phyloP scores from a whole-genome alignment of 1,140 invertebrate species.

The Bombus cullumanus region DNA sequence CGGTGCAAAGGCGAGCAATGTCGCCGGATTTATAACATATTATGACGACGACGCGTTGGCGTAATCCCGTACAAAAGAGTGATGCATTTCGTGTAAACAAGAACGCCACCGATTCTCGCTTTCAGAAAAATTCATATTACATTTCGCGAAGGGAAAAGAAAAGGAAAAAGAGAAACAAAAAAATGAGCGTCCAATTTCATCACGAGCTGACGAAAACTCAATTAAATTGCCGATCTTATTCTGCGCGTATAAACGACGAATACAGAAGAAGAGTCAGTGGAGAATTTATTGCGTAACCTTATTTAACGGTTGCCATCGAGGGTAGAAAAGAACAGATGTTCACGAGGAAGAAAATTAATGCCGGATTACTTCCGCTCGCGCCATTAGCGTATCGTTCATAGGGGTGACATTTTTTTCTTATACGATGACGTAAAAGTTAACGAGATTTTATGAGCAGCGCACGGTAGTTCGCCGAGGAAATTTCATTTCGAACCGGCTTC shows the following conservation, averaged over 20 bases:
- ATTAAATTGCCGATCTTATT: not conserved
- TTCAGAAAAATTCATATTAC: not conserved
- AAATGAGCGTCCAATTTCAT: too few species aligned
- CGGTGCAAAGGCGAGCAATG: not conserved
- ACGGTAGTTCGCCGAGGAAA: not conserved
- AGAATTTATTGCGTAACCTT: not conserved
- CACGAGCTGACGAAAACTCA: not conserved
- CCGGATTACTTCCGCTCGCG: not conserved
- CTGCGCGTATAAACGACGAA: accelerated
- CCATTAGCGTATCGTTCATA: not conserved
- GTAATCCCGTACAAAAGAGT: not conserved
- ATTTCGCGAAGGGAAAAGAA: not conserved
- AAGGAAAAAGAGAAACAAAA: too few species aligned
- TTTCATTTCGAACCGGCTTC: not conserved
- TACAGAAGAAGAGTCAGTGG: not conserved
- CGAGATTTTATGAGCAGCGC: not conserved
- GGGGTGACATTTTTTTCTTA: not conserved
- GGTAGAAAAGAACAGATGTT: not conserved
- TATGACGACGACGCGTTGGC: not conserved
- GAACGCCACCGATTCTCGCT: not conserved
- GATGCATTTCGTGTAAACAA: too few species aligned
- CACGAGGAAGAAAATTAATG: not conserved
- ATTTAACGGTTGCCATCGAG: too few species aligned
- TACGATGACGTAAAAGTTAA: not conserved
- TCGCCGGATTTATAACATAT: not conserved